Base-by-base conservation (phyloP, 2,113 vertebrate species). In the Neodon shergylaensis region DNA sequence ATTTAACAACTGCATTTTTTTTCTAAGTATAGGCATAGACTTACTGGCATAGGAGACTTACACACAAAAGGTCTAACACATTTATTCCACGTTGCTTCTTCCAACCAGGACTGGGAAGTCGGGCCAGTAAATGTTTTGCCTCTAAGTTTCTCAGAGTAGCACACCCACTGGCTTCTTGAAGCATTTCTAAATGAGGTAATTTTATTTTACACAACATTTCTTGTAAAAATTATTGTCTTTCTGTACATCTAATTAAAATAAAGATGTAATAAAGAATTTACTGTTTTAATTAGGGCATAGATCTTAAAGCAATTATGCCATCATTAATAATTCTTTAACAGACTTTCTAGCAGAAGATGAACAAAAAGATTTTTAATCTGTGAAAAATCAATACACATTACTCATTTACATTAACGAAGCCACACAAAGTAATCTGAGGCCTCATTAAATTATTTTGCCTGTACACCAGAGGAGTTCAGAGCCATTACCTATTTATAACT, bases 201-300 rank as follows among this genome's bases (percentile, higher is more conserved):
- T 98, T 98, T 98, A 98, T 97, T 98, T 98, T 97, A 98, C 4
- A 97, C 42, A 19, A 4, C 84, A 82, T 97, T 98, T 97, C 98
- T 97, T 98, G 96, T 98, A 98, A 98, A 98, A 99, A 98, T 98
- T 98, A 99, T 98, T 98, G 98, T 98, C 96, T 98, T 98, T 98
- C 98, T 98, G 96, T 97, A 97, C 84, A 97, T 96, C 98, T 98
- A 98, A 98, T 99, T 98, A 99, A 98, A 99, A 98, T 98, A 98
- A 98, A 98, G 98, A 98, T 87, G 96, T 96, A 98, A 98, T 98
- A 98, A 98, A 98, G 97, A 98, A 98, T 98, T 98, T 98, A 98
- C 98, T 93, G 95, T 98, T 98, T 98, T 98, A 99, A 98, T 98
- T 98, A 98, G 97, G 95, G 88, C 95, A 98, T 98, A 98, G 98